These are phyloP conservation scores for Sesamia inferens DNA, from an alignment of 2,888 invertebrate genomes.

Conservation along the genomic window DNA sequence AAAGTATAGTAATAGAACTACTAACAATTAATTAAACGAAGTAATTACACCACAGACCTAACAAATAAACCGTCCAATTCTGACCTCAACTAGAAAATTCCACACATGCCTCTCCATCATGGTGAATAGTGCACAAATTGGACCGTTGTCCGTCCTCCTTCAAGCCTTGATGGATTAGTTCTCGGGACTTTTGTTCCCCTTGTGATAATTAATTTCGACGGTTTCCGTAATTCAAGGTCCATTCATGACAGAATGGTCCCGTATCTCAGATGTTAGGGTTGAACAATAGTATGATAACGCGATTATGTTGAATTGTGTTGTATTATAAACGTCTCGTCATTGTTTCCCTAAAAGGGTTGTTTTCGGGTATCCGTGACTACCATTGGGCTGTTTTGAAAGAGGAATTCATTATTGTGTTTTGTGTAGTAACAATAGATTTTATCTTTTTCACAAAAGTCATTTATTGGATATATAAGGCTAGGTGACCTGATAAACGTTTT, in stretches of 20 bases:
- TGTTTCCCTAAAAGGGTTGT: slow-evolving; percentile 59
- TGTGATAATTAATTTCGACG: slow-evolving; percentile 78
- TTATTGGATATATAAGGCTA: not conserved
- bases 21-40: not conserved
- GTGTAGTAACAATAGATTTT: not conserved
- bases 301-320: slow-evolving; percentile 63
- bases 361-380: slow-evolving; percentile 45
- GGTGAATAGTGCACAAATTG: slow-evolving; percentile 67
- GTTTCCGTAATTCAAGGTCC: slow-evolving; percentile 67
- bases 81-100: slow-evolving; percentile 43
- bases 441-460: not conserved
- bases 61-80: slow-evolving; percentile 34
- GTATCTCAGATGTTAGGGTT: slow-evolving; percentile 63
- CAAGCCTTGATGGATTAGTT: slow-evolving; percentile 77
- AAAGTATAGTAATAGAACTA: not conserved
- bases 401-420: slow-evolving; percentile 40
- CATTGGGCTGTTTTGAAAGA: slow-evolving; percentile 24
- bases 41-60: slow-evolving; percentile 8
- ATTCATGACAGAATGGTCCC: slow-evolving; percentile 66
- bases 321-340: slow-evolving; percentile 60
- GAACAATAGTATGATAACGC: slow-evolving; percentile 64
- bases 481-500: not conserved
- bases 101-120: slow-evolving; percentile 47
- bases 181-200: slow-evolving; percentile 77
- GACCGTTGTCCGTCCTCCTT: slow-evolving; percentile 74